Conservation (phyloP, 2,888 invertebrate species). For the Loripinus fragilis region DNA sequence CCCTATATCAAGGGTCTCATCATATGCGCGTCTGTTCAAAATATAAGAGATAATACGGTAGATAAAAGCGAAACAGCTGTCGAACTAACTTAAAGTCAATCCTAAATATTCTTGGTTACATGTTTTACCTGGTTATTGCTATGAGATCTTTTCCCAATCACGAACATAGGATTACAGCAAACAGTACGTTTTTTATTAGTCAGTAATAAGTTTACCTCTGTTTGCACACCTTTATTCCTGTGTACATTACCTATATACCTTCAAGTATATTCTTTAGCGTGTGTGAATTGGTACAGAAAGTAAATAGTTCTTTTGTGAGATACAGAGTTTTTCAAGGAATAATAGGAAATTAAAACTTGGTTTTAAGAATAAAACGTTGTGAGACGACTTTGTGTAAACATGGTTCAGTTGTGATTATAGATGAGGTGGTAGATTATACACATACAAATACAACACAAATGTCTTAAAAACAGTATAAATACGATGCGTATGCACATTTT, state of each 20-base stretch:
- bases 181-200: slow-evolving; percentile 11
- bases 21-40: too few relatives aligned
- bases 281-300: slow-evolving; percentile 5
- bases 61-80: slow-evolving; percentile 14
- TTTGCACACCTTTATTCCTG: slow-evolving; percentile 1
- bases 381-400: too few relatives aligned
- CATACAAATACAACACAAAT: too few relatives aligned
- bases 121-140: not conserved
- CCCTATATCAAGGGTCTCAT: too few relatives aligned
- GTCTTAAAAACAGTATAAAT: too few relatives aligned
- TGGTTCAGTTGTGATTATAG: too few relatives aligned
- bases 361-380: too few relatives aligned
- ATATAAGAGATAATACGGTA: too few relatives aligned
- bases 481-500: too few relatives aligned
- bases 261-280: not conserved
- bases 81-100: slow-evolving; percentile 10
- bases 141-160: not conserved
- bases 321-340: not conserved
- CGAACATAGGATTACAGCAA: slow-evolving; percentile 3
- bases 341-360: too few relatives aligned
- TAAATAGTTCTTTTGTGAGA: not conserved
- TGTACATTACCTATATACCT: slow-evolving; percentile 4
- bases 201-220: not conserved
- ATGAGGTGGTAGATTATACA: too few relatives aligned
- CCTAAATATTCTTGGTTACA: not conserved